Conservation (phyloP, 2,797 vertebrate genomes). For the Urosaurus nigricauda region DNA sequence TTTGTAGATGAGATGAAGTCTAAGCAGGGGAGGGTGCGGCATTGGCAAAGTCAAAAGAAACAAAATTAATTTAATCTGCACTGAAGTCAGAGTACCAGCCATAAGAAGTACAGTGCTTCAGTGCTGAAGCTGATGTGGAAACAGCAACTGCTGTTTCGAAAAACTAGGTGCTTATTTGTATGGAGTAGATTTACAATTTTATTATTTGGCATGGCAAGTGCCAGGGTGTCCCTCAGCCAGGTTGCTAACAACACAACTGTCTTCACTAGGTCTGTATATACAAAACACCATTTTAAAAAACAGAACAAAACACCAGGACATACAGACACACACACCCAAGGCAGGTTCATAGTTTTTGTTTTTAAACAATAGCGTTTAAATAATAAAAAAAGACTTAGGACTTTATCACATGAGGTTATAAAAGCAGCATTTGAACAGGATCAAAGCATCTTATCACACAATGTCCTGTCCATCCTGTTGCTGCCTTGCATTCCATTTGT, state of each 20-base stretch:
- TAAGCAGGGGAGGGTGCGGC: no score
- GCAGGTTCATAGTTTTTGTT: not conserved
- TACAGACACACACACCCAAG: not conserved
- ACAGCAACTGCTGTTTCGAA: not conserved
- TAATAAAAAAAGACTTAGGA: not conserved
- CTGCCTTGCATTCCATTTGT: no score
- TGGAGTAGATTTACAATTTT: not conserved
- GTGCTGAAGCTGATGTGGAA: not conserved
- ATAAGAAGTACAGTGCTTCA: not conserved
- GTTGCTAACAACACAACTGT: not conserved
- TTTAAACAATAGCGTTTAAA: not conserved
- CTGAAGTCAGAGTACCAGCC: not conserved
- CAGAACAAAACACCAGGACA: not conserved
- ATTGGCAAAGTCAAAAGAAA: not conserved
- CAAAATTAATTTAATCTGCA: not conserved
- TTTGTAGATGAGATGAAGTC: not conserved
- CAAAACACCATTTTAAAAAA: not conserved
- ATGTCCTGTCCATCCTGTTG: no score
- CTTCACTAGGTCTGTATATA: not conserved
- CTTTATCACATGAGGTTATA: no score
- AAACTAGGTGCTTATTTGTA: constrained; percentile 1
- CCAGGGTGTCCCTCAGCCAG: not conserved
- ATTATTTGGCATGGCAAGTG: constrained; percentile 5
- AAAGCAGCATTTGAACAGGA: no score
- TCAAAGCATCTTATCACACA: no score